These are phyloP conservation scores for Poeciliopsis retropinna DNA, from an alignment of 2,113 vertebrate genomes.

Conservation along the genomic window DNA sequence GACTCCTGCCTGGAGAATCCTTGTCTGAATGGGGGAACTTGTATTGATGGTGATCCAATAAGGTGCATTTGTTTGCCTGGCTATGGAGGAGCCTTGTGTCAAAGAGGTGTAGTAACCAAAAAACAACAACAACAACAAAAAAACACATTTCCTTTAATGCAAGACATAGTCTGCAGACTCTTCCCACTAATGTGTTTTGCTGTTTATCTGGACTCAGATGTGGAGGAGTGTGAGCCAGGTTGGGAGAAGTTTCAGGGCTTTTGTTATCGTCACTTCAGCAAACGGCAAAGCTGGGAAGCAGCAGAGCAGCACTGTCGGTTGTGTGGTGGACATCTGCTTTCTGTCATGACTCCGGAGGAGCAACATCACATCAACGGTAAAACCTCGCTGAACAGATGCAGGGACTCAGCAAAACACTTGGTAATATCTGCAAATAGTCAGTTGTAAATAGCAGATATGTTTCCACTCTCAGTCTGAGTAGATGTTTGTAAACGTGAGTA, in stretches of 20 bases:
- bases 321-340: constrained; percentile 87
- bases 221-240: constrained; percentile 82
- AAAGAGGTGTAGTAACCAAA: constrained; percentile 80
- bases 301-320: constrained; percentile 89
- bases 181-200: not conserved
- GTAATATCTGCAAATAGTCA: not conserved
- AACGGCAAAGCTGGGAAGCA: constrained; percentile 90
- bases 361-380: constrained; percentile 91
- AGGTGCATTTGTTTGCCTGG: constrained; percentile 88
- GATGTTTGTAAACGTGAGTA: too few species aligned
- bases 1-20: constrained; percentile 88
- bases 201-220: constrained; percentile 69
- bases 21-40: constrained; percentile 93
- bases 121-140: not conserved
- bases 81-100: constrained; percentile 88
- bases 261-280: constrained; percentile 91
- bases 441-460: not conserved
- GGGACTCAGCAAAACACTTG: not conserved
- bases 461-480: too few species aligned
- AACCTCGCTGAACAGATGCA: too few species aligned
- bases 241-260: constrained; percentile 93
- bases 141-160: not conserved
- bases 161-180: not conserved
- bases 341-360: constrained; percentile 90
- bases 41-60: constrained; percentile 77